Evolutionary conservation across 37 sponge, comb jelly and placozoan species (phyloP).

Genomic region (Aplysina aerophoba): DNA sequence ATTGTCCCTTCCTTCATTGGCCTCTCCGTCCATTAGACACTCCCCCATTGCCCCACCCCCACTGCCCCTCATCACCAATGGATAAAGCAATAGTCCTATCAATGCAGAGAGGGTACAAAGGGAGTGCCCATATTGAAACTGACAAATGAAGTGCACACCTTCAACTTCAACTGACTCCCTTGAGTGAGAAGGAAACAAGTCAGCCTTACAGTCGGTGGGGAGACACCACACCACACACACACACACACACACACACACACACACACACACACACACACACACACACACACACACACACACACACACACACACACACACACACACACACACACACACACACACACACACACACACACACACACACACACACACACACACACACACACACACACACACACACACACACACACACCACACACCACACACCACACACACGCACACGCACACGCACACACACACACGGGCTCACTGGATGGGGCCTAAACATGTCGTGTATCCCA

Average conservation of each 20-base stretch:
- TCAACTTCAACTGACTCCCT: too few relatives aligned
- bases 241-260: constrained; percentile 24
- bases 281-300: constrained; percentile 37
- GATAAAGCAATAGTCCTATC: too few relatives aligned
- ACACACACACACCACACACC: constrained; percentile 19
- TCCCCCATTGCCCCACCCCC: too few relatives aligned
- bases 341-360: constrained; percentile 20
- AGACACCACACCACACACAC: background rate
- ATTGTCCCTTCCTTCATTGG: too few relatives aligned
- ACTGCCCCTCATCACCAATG: too few relatives aligned
- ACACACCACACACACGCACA: constrained; percentile 13
- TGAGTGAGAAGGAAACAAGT: too few relatives aligned
- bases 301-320: constrained; percentile 35
- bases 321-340: background rate
- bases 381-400: constrained; percentile 35
- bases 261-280: constrained; percentile 29
- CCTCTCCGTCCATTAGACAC: too few relatives aligned
- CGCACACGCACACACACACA: constrained; percentile 23
- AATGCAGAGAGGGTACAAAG: too few relatives aligned
- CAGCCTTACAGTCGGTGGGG: background rate
- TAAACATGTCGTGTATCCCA: constrained; percentile 81
- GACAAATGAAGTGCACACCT: too few relatives aligned
- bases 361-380: constrained; percentile 4
- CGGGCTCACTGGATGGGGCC: constrained; percentile 37
- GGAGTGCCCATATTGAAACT: too few relatives aligned